Percentiles rank a stretch among this genome's conserved stretches.
Conservation (phyloP, 2,113 vertebrate species). For the Prinia subflava region DNA sequence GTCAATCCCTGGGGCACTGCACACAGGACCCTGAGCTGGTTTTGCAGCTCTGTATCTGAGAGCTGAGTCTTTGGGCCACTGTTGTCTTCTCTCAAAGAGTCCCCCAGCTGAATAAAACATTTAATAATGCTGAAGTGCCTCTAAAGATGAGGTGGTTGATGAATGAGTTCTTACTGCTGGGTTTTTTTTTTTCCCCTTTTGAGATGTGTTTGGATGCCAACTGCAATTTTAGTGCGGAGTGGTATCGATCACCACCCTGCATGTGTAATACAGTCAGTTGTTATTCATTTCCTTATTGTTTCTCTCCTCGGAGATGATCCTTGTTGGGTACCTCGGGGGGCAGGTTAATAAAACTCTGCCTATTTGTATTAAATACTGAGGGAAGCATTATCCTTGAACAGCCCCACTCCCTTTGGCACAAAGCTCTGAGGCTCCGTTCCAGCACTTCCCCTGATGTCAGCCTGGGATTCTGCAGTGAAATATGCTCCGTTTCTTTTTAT, state of each 20-base stretch:
- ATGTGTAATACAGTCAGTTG: neutral
- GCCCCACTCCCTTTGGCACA: neutral
- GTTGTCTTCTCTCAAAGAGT: neutral
- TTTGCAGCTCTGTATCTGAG: neutral
- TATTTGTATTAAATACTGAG: neutral
- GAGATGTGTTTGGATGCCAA: neutral
- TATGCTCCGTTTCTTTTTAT: neutral
- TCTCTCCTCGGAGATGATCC: neutral
- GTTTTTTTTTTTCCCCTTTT: neutral
- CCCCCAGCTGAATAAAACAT: neutral
- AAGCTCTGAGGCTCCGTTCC: neutral
- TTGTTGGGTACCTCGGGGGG: neutral
- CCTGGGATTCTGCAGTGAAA: neutral
- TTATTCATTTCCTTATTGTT: conserved; percentile 24
- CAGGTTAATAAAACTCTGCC: conserved; percentile 23
- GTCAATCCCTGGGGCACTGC: neutral
- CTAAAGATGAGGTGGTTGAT: neutral
- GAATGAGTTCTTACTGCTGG: neutral
- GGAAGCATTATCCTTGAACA: neutral
- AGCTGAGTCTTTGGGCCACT: neutral
- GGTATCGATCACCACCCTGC: conserved; percentile 28
- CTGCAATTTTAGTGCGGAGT: neutral
- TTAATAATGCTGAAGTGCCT: neutral
- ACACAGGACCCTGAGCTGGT: neutral
- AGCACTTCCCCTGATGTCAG: neutral